phyloP scores from a whole-genome alignment of 1,140 invertebrate species.

The Trichonephila clavata region DNA sequence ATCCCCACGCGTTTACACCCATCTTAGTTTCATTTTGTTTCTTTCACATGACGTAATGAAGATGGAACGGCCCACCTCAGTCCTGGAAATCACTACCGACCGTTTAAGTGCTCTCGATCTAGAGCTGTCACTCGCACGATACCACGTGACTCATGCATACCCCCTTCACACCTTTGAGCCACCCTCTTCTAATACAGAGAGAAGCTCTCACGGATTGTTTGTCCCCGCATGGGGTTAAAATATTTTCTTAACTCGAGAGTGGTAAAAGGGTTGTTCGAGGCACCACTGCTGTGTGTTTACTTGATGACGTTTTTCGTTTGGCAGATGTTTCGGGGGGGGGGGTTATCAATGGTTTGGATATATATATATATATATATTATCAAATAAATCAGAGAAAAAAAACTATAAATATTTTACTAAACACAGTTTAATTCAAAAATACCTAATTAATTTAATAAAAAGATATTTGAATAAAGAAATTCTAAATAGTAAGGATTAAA shows the following conservation, averaged over 20 bases:
- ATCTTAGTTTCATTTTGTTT: background rate
- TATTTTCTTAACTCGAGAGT: background rate
- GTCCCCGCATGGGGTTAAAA: background rate
- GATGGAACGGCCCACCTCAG: background rate
- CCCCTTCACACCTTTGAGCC: background rate
- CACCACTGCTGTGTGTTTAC: too few species aligned
- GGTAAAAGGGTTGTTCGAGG: too few species aligned
- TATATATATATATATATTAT: too few species aligned
- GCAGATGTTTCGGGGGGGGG: too few species aligned
- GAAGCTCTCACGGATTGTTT: background rate
- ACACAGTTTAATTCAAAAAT: too few species aligned
- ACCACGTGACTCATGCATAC: slow-evolving; percentile 11
- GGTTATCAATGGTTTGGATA: too few species aligned
- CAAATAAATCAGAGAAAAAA: too few species aligned
- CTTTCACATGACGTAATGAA: background rate
- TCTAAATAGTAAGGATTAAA: too few species aligned
- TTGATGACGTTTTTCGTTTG: too few species aligned
- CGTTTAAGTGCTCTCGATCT: background rate
- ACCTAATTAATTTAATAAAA: too few species aligned
- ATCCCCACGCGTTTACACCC: background rate
- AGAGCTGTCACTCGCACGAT: background rate
- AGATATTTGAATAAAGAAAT: too few species aligned
- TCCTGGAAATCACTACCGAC: background rate
- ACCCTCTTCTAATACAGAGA: background rate
- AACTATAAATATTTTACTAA: too few species aligned